Base-by-base conservation (phyloP, 2,888 invertebrate species). In the Apotomis turbidana region DNA sequence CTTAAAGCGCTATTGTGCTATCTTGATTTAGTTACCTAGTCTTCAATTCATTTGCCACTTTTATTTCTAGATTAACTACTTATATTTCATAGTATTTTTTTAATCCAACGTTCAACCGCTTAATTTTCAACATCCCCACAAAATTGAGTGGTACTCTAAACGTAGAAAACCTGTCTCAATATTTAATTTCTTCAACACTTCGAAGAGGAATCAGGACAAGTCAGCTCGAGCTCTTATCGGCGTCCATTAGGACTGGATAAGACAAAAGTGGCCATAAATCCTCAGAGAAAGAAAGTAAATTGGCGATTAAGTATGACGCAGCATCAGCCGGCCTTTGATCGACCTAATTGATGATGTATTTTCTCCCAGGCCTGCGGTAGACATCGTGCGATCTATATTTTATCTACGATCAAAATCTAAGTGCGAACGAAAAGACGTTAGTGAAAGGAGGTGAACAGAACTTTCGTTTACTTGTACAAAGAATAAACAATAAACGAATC, bases 321-420 rank as follows among this genome's bases (percentile, higher is more conserved):
- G 79, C 80, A 81, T 79, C 82, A 84, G 83, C 85, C 82, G 90
- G 88, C 90, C 90, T 92, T 92, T 91, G 88, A 91, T 90, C 86
- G 93, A 90, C 93, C 93, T 84, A 92, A 92, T 91, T 92, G 90
- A 86, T 87, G 87, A 90, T 91, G 90, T 92, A 92, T 92, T 92
- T 92, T 91, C 90, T 89, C 87, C 88, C 86, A 79, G 81, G 80
- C 84, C 83, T 84, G 91, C 87, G 88, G 89, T 89, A 88, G 89
- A 88, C 89, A 86, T 87, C 87, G 86, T 85, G 87, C 87, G 89
- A 91, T 91, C 90, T 90, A 90, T 90, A 90, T 90, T 90, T 91
- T 91, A 93, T 93, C 93, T 85, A 78, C 83, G 81, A 85, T 87
- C 84, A 88, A 87, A 85, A 93, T 91, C 90, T 90, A 82, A 85